A percentile compares a stretch with the other conserved stretches of the same genome.
Conservation (phyloP, 2,113 vertebrate species). For the Ovis canadensis region DNA sequence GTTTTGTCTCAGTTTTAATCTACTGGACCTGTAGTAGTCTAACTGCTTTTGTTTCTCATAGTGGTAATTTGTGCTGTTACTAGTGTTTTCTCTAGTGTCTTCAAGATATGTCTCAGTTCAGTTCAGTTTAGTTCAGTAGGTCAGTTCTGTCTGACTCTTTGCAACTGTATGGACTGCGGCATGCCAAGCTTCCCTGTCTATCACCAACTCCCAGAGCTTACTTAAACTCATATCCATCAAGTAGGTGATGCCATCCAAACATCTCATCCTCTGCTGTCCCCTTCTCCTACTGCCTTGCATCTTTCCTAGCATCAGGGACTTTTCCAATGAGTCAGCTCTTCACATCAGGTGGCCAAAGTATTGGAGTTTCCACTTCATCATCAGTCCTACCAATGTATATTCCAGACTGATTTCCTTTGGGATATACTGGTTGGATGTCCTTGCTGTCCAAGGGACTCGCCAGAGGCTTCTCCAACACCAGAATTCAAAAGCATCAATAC, state of each 20-base stretch:
- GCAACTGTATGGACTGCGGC: rapidly evolving
- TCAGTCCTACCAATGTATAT: not conserved
- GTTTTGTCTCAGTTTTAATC: not conserved
- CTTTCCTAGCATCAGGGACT: not conserved
- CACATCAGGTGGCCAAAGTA: not conserved
- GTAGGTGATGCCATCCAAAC: not conserved
- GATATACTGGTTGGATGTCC: not conserved
- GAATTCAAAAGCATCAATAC: not conserved
- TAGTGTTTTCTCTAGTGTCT: not conserved
- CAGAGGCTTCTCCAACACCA: not conserved
- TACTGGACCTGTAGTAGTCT: too few species aligned
- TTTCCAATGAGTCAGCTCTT: not conserved
- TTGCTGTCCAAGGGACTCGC: not conserved
- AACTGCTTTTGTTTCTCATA: not conserved
- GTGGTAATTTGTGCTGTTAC: not conserved
- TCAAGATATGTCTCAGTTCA: not conserved
- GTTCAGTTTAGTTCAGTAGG: not conserved
- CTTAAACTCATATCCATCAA: not conserved
- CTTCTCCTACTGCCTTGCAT: not conserved
- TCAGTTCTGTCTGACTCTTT: not conserved
- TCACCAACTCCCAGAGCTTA: not conserved
- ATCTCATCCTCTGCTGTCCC: not conserved
- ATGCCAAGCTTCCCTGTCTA: not conserved
- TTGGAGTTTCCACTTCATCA: not conserved
- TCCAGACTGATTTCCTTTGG: not conserved